phyloP scores from a whole-genome alignment of 2,888 invertebrate genomes.

The Lacanobia oleracea region DNA sequence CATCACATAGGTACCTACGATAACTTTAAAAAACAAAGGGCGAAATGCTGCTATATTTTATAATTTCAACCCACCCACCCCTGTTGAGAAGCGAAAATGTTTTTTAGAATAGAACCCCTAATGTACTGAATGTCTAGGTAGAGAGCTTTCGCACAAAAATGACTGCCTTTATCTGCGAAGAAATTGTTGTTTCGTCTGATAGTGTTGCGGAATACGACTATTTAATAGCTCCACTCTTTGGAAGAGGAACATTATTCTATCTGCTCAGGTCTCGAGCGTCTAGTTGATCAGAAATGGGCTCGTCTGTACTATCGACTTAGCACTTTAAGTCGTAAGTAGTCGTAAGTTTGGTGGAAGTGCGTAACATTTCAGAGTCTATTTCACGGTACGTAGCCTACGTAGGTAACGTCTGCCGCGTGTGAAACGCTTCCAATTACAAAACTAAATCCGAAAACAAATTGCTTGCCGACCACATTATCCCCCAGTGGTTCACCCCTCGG shows the following conservation, averaged over 20 bases:
- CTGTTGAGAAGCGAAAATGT: constrained; percentile 75
- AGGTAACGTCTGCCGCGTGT: constrained; percentile 32
- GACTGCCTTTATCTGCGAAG: constrained; percentile 79
- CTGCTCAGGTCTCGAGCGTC: constrained; percentile 29
- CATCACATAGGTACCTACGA: constrained; percentile 75
- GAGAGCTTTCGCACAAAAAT: constrained; percentile 81
- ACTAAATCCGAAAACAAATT: constrained; percentile 74
- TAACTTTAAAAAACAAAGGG: constrained; percentile 88
- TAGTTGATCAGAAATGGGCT: constrained; percentile 32
- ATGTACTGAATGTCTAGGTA: constrained; percentile 83
- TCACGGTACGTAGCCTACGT: constrained; percentile 20
- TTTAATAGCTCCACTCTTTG: constrained; percentile 60
- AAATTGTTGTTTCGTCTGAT: constrained; percentile 78
- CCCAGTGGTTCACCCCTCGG: constrained; percentile 68
- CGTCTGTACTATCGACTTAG: constrained; percentile 17
- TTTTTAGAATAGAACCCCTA: constrained; percentile 84
- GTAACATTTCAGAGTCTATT: constrained; percentile 29
- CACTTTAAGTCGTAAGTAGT: constrained; percentile 33
- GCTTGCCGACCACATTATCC: constrained; percentile 71
- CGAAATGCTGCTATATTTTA: constrained; percentile 83
- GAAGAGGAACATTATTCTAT: constrained; percentile 47
- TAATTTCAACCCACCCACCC: constrained; percentile 81
- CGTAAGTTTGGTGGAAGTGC: constrained; percentile 17
- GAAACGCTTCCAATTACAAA: constrained; percentile 69
- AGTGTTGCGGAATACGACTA: constrained; percentile 74